Evolutionary conservation across 2,797 vertebrate species (phyloP).

Genomic region (Tarsius wallacei): DNA sequence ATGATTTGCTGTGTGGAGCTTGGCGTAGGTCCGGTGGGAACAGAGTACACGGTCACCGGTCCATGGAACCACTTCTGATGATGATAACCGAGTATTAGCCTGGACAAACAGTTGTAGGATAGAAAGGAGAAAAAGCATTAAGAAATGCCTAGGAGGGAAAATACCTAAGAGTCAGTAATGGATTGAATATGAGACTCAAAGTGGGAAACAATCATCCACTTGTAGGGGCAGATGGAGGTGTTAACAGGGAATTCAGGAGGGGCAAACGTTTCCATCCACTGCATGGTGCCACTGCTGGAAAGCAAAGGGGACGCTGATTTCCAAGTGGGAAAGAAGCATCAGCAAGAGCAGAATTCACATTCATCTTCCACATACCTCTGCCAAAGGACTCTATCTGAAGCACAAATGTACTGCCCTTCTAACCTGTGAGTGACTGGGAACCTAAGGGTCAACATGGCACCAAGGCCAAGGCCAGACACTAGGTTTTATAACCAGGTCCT

Average conservation of each 20-base stretch:
- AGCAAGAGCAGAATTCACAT: not conserved
- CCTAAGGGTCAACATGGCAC: not conserved
- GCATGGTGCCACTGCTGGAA: not conserved
- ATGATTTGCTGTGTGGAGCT: not conserved
- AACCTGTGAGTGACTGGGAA: not conserved
- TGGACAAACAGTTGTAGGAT: not conserved
- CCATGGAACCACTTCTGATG: not conserved
- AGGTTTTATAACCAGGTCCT: not conserved
- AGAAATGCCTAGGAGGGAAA: not conserved
- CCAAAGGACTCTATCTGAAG: not conserved
- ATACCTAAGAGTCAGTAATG: not conserved
- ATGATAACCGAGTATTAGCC: not conserved
- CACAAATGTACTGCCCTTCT: not conserved
- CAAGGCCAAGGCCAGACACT: not conserved
- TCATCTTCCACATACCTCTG: not conserved
- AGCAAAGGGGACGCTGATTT: not conserved
- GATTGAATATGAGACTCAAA: not conserved
- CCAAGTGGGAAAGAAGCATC: not conserved
- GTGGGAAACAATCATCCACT: not conserved
- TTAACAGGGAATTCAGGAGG: not conserved
- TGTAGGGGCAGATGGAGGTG: not conserved
- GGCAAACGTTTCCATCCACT: not conserved
- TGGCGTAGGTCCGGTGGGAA: fast-evolving
- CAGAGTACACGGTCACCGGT: not conserved
- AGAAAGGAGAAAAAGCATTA: not conserved